These are phyloP conservation scores for Ochotona princeps DNA, from an alignment of 2,113 vertebrate genomes.

Conservation along the genomic window DNA sequence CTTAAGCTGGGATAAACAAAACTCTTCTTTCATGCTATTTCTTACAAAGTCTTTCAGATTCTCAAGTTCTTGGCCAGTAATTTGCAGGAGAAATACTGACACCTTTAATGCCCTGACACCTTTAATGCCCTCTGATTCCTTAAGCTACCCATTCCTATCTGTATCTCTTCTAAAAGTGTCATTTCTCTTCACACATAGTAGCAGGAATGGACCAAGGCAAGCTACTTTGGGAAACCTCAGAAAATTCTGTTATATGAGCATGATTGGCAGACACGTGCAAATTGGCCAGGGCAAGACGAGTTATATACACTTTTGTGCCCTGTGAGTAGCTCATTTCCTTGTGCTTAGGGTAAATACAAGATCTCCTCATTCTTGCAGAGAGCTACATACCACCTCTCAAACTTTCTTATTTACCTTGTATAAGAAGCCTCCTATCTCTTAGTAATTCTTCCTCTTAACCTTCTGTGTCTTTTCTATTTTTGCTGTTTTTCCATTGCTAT, in stretches of 20 bases:
- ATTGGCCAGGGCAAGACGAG: neutral
- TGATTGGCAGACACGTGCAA: neutral
- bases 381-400: neutral
- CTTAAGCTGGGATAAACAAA: constrained; percentile 4
- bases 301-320: neutral
- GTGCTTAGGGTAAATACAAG: too few species aligned
- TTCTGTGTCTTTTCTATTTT: constrained; percentile 32
- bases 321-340: neutral
- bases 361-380: constrained; percentile 15
- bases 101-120: neutral
- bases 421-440: neutral
- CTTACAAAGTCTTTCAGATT: constrained; percentile 1
- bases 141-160: neutral
- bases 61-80: neutral
- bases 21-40: constrained; percentile 5
- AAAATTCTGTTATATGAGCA: neutral
- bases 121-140: neutral
- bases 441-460: neutral
- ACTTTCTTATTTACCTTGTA: neutral
- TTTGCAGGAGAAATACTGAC: neutral
- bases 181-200: neutral
- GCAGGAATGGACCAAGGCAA: neutral
- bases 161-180: neutral
- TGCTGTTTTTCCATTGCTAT: neutral
- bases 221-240: neutral